phyloP scores from a whole-genome alignment of 2,113 vertebrate genomes.

The Myocastor coypus region DNA sequence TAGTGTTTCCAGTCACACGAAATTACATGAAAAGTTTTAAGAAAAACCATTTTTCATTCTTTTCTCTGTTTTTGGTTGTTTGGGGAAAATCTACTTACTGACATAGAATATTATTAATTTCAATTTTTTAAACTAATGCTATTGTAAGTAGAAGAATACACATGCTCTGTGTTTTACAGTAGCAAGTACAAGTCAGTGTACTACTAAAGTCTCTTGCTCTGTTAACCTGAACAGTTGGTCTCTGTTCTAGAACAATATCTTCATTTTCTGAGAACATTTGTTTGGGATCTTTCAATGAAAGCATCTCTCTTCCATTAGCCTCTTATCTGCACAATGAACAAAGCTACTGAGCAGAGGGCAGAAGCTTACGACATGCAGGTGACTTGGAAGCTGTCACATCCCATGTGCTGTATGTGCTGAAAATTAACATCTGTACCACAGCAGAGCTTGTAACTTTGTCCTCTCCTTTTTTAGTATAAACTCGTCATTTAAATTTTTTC shows the following conservation, averaged over 20 bases:
- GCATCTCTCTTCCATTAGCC: conserved; percentile 78
- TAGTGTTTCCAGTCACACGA: conserved; percentile 3
- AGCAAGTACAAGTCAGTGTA: conserved; percentile 64
- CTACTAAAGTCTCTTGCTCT: conserved; percentile 70
- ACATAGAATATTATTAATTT: conserved; percentile 59
- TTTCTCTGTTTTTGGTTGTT: conserved; percentile 50
- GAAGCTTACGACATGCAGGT: conserved; percentile 75
- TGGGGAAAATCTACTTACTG: conserved; percentile 12
- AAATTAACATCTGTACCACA: background rate
- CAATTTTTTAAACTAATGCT: conserved; percentile 57
- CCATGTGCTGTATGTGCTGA: background rate
- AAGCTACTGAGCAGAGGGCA: conserved; percentile 66
- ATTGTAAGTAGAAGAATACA: conserved; percentile 70
- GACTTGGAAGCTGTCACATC: conserved; percentile 61
- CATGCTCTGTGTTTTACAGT: conserved; percentile 72
- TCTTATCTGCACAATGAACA: conserved; percentile 82
- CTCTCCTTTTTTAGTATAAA: background rate
- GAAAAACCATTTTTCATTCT: conserved; percentile 36
- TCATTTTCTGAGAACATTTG: conserved; percentile 83
- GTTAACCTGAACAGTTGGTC: conserved; percentile 83
- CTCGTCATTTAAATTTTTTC: background rate
- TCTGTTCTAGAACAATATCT: conserved; percentile 84
- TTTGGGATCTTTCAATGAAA: conserved; percentile 82
- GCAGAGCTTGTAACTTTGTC: background rate
- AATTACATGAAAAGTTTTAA: conserved; percentile 47